Base-by-base conservation (phyloP, 2,797 vertebrate genomes). In the Bradypodion pumilum region DNA sequence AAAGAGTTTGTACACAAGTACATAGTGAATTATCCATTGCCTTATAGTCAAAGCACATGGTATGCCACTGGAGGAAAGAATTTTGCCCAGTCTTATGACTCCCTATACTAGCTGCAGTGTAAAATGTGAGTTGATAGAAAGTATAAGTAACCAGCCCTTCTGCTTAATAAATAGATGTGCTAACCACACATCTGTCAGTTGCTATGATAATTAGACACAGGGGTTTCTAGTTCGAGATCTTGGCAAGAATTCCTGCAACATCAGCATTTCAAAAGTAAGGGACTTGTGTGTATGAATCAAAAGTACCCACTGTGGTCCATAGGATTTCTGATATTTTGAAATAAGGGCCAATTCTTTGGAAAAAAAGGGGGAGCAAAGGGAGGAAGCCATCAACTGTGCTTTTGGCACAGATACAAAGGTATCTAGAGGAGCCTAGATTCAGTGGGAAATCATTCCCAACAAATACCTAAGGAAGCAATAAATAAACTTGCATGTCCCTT, bases 111-210 rank as follows among this genome's bases (percentile, higher is more conserved):
- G 63, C 29, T 32, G 13, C n/a, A 29, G 29, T 65, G 29, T 10
- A 65, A 32, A 65, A n/a, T 65, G n/a, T 10, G 10, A 65, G 10
- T 29, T 65, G 62, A 29, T 62, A 40, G 37, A 74, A 59, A 52
- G 52, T 76, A 77, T 62, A 52, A 62, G 23, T 37, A 2, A 60
- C 19, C 29, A 9, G 2, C 77, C 42, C n/a, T 32, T 65, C 62
- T 42, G 49, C 62, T 63, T 29, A 23, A 37, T 63, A 15, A 63
- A 79, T 46, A 66, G 66, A 16, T 79, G 65, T 13, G 62, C 62
- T 66, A 79, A 12, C 35, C 19, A 44, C 62, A 79, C 62, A 79
- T 79, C 77, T 79, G 29, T 66, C 42, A 46, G 29, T 79, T 49
- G 21, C 77, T 66, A 29, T 49, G 62, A 25, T 79, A 46, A 35